phyloP scores from a whole-genome alignment of 2,113 vertebrate species.

The Ornithorhynchus anatinus region DNA sequence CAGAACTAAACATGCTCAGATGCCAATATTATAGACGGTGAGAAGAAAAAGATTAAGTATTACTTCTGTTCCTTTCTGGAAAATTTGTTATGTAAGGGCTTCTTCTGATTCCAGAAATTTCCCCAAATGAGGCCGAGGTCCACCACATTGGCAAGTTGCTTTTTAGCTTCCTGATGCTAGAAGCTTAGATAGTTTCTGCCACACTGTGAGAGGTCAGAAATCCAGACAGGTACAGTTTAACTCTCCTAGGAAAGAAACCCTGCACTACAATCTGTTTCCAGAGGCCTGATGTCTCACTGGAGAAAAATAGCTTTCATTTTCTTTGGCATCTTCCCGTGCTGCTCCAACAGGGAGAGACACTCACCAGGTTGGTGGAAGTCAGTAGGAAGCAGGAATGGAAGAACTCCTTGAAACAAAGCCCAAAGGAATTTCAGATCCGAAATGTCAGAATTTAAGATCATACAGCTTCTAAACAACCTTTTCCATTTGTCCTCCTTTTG shows the following conservation, averaged over 20 bases:
- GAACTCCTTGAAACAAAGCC: not conserved
- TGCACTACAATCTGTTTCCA: not conserved
- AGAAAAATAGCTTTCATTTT: not conserved
- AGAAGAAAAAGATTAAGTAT: slow-evolving; percentile 36
- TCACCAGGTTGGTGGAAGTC: not conserved
- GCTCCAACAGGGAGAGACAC: not conserved
- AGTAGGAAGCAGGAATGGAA: slow-evolving; percentile 11
- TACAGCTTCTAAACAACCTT: not conserved
- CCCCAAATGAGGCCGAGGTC: slow-evolving; percentile 36
- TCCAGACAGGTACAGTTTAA: not conserved
- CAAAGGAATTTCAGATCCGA: not conserved
- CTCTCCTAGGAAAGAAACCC: not conserved
- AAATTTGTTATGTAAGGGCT: slow-evolving; percentile 25
- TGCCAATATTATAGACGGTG: slow-evolving; percentile 12
- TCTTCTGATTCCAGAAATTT: slow-evolving; percentile 25
- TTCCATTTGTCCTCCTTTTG: not conserved
- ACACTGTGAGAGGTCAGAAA: not conserved
- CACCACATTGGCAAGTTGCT: not conserved
- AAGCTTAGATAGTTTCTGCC: slow-evolving; percentile 1
- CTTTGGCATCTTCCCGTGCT: not conserved
- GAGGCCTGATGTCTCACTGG: not conserved
- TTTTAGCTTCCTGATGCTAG: not conserved
- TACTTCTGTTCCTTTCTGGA: slow-evolving; percentile 19
- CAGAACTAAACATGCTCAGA: slow-evolving; percentile 31
- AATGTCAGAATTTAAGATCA: not conserved